Evolutionary conservation across 2,113 vertebrate genomes (phyloP).

Genomic region (Blennius ocellaris): DNA sequence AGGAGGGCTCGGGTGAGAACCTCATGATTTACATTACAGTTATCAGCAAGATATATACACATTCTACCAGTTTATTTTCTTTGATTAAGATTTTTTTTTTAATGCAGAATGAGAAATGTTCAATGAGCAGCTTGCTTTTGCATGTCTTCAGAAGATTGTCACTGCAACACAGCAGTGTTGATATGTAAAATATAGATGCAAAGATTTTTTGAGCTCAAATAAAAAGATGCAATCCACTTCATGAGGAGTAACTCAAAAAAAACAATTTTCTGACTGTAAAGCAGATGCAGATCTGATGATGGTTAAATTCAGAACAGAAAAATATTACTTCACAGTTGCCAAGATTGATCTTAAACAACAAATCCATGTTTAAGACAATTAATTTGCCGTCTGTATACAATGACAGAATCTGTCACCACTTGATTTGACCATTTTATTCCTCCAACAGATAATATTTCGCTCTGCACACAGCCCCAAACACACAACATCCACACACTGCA

Average conservation of each 20-base stretch:
- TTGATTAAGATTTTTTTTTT: too few species aligned
- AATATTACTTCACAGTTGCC: background rate
- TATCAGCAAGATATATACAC: too few species aligned
- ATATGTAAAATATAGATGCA: background rate
- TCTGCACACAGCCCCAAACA: constrained; percentile 6
- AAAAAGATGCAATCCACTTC: background rate
- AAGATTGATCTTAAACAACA: background rate
- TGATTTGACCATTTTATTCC: background rate
- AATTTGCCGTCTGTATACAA: constrained; percentile 19
- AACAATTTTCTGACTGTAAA: too few species aligned
- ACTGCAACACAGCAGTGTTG: too few species aligned
- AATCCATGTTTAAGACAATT: background rate
- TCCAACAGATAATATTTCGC: constrained; percentile 21
- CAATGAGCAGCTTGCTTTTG: too few species aligned
- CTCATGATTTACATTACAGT: too few species aligned
- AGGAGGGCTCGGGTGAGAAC: constrained; percentile 75
- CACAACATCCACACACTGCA: background rate
- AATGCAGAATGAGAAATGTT: too few species aligned
- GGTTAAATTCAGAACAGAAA: background rate
- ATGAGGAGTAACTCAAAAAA: too few species aligned
- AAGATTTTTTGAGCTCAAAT: background rate
- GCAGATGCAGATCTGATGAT: too few species aligned
- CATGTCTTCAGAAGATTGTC: too few species aligned
- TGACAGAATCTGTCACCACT: constrained; percentile 19
- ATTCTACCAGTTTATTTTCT: too few species aligned